phyloP scores from a whole-genome alignment of 1,140 invertebrate species.

The Neodiprion virginianus region DNA sequence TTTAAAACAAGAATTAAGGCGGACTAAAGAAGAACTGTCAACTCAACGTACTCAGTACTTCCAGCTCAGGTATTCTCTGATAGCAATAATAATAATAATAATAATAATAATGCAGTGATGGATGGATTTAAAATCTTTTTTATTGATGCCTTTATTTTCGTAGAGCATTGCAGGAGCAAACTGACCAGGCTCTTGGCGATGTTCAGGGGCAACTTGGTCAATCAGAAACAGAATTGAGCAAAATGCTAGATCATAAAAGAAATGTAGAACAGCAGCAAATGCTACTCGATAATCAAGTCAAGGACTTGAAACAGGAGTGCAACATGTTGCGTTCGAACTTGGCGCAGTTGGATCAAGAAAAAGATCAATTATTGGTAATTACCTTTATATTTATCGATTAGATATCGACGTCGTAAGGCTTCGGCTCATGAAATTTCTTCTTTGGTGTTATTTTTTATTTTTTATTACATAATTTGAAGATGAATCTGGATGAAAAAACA shows the following conservation, averaged over 20 bases:
- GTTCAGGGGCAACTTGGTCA: slow-evolving; percentile 64
- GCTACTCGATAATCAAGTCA: slow-evolving; percentile 65
- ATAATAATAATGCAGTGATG: too few species aligned
- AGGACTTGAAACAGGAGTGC: slow-evolving; percentile 64
- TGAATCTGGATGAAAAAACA: slow-evolving; percentile 67
- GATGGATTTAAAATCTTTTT: slow-evolving; percentile 48
- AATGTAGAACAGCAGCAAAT: slow-evolving; percentile 63
- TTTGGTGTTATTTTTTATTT: slow-evolving; percentile 12
- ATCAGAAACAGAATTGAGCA: slow-evolving; percentile 63
- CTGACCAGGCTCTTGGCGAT: slow-evolving; percentile 66
- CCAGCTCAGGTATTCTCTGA: slow-evolving; percentile 44
- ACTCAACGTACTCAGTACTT: slow-evolving; percentile 55
- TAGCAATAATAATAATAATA: neutral
- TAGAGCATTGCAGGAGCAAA: slow-evolving; percentile 68
- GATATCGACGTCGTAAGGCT: neutral
- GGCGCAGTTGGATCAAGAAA: slow-evolving; percentile 65
- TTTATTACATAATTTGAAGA: slow-evolving; percentile 35
- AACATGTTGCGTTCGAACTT: slow-evolving; percentile 63
- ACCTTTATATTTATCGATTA: neutral
- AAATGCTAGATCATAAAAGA: slow-evolving; percentile 61
- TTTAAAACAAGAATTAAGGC: slow-evolving; percentile 45
- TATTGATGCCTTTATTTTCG: slow-evolving; percentile 54
- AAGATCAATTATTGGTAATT: slow-evolving; percentile 65
- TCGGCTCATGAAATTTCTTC: neutral
- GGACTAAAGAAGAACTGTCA: slow-evolving; percentile 51